Percentiles rank a stretch among this genome's conserved stretches.
phyloP scores from a whole-genome alignment of 2,797 vertebrate species.

The Sebastes iracundus region DNA sequence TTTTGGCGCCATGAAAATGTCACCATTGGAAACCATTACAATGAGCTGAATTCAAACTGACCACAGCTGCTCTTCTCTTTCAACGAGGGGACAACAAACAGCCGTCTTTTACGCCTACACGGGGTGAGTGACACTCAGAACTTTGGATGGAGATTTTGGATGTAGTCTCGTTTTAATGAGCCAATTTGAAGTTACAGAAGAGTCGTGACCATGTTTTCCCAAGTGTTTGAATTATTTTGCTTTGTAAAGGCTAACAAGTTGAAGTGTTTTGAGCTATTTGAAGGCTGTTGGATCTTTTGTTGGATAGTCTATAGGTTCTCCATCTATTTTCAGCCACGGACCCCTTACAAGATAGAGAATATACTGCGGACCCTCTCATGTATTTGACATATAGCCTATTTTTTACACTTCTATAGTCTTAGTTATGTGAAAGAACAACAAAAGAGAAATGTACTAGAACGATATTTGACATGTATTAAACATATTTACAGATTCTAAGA shows the following conservation, averaged over 20 bases:
- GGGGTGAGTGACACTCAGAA: constrained; percentile 23
- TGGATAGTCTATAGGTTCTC: too few species aligned
- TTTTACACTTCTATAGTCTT: too few species aligned
- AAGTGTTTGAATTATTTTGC: not conserved
- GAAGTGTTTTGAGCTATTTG: constrained; percentile 21
- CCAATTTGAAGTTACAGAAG: constrained; percentile 6
- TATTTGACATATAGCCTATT: too few species aligned
- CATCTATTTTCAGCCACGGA: too few species aligned
- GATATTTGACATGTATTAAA: too few species aligned
- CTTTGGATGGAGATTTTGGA: constrained; percentile 1
- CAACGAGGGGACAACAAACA: constrained; percentile 23
- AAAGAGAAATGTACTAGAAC: too few species aligned
- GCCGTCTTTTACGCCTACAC: not conserved
- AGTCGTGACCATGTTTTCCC: not conserved
- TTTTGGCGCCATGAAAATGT: constrained; percentile 37
- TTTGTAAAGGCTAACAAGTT: not conserved
- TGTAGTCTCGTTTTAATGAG: constrained; percentile 32
- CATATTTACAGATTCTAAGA: too few species aligned
- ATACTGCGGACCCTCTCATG: too few species aligned
- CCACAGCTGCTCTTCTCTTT: constrained; percentile 12
- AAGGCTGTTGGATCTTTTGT: not conserved
- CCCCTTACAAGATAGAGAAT: too few species aligned
- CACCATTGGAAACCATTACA: constrained; percentile 35
- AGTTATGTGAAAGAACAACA: too few species aligned
- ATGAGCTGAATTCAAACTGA: constrained; percentile 48